Conservation (phyloP, 2,888 invertebrate genomes). For the Clostera curtula region DNA sequence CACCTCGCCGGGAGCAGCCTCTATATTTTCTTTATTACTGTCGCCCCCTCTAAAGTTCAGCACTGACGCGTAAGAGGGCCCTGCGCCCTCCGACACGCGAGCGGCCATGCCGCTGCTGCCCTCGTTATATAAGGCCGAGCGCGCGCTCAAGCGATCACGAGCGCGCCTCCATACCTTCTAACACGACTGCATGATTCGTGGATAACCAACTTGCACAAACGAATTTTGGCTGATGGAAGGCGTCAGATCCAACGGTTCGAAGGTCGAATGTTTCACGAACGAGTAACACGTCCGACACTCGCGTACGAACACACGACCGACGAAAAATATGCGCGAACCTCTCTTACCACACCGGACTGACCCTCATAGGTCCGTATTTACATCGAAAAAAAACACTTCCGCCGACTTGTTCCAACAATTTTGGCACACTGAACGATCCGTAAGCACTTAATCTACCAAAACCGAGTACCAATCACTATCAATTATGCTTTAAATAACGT, state of each 20-base stretch:
- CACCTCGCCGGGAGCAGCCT: slow-evolving; percentile 50
- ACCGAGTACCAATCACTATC: slow-evolving; percentile 41
- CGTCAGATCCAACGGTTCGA: slow-evolving; percentile 47
- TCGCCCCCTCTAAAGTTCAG: slow-evolving; percentile 77
- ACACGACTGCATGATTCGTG: slow-evolving; percentile 67
- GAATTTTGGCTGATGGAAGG: slow-evolving; percentile 47
- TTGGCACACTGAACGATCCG: slow-evolving; percentile 49
- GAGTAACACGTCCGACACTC: slow-evolving; percentile 36
- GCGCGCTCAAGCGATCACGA: slow-evolving; percentile 74
- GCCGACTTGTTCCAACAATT: slow-evolving; percentile 56
- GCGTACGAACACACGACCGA: slow-evolving; percentile 34
- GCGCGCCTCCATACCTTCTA: slow-evolving; percentile 71
- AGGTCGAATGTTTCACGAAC: slow-evolving; percentile 46
- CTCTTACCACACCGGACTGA: slow-evolving; percentile 64
- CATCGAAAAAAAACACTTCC: slow-evolving; percentile 72
- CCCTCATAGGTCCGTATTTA: slow-evolving; percentile 70
- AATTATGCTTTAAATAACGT: slow-evolving; percentile 44
- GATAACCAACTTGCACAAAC: slow-evolving; percentile 51
- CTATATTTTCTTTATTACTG: slow-evolving; percentile 77
- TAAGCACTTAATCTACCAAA: slow-evolving; percentile 49
- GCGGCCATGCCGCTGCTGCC: slow-evolving; percentile 74
- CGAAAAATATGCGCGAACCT: slow-evolving; percentile 54
- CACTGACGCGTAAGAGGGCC: slow-evolving; percentile 83
- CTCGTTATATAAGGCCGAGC: slow-evolving; percentile 71
- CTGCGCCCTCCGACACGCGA: slow-evolving; percentile 71